Conservation (phyloP, 2,888 invertebrate genomes). For the Catocala fraxini region DNA sequence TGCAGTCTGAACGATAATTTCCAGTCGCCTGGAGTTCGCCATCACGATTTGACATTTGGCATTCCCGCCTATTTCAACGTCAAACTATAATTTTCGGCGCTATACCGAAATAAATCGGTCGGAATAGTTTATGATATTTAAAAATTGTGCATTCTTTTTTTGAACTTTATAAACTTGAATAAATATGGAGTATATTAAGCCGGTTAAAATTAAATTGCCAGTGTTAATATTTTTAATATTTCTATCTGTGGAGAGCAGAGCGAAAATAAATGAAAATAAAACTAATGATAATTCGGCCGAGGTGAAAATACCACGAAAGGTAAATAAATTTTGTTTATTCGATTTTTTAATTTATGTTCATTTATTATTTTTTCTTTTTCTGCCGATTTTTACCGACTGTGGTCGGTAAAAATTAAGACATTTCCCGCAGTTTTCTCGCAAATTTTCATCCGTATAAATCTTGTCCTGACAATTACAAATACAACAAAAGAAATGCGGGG, state of each 20-base stretch:
- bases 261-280: constrained; percentile 60
- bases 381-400: too few relatives aligned
- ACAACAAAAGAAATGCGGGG: too few relatives aligned
- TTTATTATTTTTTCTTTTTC: too few relatives aligned
- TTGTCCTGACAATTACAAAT: too few relatives aligned
- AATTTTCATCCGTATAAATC: too few relatives aligned
- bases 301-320: constrained; percentile 59
- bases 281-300: constrained; percentile 56
- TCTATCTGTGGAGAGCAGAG: constrained; percentile 56
- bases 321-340: constrained; percentile 23
- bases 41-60: constrained; percentile 53
- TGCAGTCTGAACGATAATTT: constrained; percentile 63
- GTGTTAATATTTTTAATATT: constrained; percentile 60
- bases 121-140: constrained; percentile 23
- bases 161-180: constrained; percentile 16
- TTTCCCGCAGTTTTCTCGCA: too few relatives aligned
- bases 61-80: constrained; percentile 57
- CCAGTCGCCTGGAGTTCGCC: constrained; percentile 69
- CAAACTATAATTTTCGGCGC: constrained; percentile 33
- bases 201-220: constrained; percentile 39
- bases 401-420: too few relatives aligned
- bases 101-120: constrained; percentile 19
- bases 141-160: constrained; percentile 27
- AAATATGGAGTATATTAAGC: constrained; percentile 53
- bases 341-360: too few relatives aligned